Conservation (phyloP, 1,140 invertebrate species). For the Triops longicaudatus region DNA sequence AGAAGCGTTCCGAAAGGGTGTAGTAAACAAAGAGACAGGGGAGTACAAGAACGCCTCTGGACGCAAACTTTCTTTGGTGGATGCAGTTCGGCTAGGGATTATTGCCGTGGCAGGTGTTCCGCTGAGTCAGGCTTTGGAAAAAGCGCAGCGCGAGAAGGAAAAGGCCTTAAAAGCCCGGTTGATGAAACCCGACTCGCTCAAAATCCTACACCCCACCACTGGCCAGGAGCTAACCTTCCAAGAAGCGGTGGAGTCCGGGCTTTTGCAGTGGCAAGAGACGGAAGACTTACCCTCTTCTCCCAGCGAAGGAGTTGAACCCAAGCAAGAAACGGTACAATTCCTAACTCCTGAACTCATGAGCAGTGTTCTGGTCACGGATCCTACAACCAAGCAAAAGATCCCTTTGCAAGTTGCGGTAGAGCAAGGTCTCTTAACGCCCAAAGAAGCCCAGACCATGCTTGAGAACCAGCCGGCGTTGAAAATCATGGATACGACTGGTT, state of each 20-base stretch:
- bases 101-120: constrained; percentile 60
- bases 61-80: constrained; percentile 56
- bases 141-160: constrained; percentile 35
- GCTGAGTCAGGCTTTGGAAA: constrained; percentile 48
- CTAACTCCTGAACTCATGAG: constrained; percentile 23
- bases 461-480: constrained; percentile 38
- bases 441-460: constrained; percentile 36
- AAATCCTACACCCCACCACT: constrained; percentile 63
- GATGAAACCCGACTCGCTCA: constrained; percentile 29
- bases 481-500: constrained; percentile 36
- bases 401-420: constrained; percentile 46
- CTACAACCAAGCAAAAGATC: constrained; percentile 38
- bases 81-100: constrained; percentile 64
- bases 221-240: constrained; percentile 64
- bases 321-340: constrained; percentile 25
- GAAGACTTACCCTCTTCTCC: constrained; percentile 20
- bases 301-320: constrained; percentile 31
- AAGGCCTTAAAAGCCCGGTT: background rate
- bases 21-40: constrained; percentile 63
- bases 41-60: constrained; percentile 56
- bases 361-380: constrained; percentile 37
- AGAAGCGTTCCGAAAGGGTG: constrained; percentile 64
- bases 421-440: constrained; percentile 43
- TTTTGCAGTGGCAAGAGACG: constrained; percentile 34
- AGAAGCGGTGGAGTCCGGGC: constrained; percentile 44